These are phyloP conservation scores for Scomber colias DNA, from an alignment of 2,113 vertebrate species.

Conservation along the genomic window DNA sequence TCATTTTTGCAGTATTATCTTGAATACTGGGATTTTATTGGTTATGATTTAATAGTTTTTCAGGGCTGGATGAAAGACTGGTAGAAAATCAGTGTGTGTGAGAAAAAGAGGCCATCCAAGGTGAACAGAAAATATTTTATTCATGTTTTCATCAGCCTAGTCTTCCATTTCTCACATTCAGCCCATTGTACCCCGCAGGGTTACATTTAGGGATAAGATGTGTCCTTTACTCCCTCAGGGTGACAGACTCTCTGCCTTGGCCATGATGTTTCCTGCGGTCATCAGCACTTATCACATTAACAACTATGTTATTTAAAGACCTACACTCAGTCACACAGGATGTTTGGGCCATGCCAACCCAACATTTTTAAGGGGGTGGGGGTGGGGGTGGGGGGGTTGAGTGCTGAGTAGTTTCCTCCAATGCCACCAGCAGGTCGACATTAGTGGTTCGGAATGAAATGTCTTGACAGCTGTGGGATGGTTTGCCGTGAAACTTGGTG, in stretches of 20 bases:
- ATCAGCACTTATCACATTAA: conserved; percentile 39
- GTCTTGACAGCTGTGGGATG: no score
- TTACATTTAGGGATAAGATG: neutral
- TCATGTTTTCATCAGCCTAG: conserved; percentile 22
- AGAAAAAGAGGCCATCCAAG: conserved; percentile 4
- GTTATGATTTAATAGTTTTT: conserved; percentile 26
- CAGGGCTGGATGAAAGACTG: neutral
- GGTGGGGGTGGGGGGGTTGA: no score
- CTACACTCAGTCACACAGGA: conserved; percentile 18
- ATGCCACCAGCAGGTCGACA: no score
- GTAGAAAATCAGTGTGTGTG: neutral
- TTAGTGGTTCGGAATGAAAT: no score
- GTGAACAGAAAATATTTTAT: conserved; percentile 29
- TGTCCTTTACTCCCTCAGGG: conserved; percentile 7
- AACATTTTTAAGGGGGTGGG: neutral
- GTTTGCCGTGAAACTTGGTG: no score
- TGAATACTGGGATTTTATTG: neutral
- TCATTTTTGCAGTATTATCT: conserved; percentile 12
- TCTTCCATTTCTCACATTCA: neutral
- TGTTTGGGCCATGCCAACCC: neutral
- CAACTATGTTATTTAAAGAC: conserved; percentile 34
- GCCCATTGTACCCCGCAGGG: neutral
- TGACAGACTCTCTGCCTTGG: neutral
- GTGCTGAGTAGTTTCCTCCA: no score
- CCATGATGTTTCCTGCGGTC: conserved; percentile 23